These are phyloP conservation scores for Cerastoderma edule DNA, from an alignment of 2,888 invertebrate genomes.

Conservation along the genomic window DNA sequence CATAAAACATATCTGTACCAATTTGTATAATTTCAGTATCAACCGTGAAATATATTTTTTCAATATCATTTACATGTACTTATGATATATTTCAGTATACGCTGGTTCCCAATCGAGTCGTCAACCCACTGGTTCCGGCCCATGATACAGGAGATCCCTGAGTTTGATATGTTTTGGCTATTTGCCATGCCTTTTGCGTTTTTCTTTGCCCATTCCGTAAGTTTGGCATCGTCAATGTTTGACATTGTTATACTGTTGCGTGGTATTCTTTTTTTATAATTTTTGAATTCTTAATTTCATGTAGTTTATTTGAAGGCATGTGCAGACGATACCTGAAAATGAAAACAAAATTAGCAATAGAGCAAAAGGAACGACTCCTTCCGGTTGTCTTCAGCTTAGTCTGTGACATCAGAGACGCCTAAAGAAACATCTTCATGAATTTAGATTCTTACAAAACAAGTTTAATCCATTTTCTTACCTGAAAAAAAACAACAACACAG, in stretches of 20 bases:
- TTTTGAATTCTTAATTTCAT: too few species aligned
- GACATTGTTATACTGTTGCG: too few species aligned
- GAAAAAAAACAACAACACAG: too few species aligned
- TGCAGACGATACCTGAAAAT: not conserved
- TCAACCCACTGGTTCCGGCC: slow-evolving; percentile 68
- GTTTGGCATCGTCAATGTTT: slow-evolving; percentile 9
- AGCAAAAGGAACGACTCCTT: too few species aligned
- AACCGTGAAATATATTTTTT: not conserved
- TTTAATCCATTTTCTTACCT: too few species aligned
- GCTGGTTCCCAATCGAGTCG: slow-evolving; percentile 71
- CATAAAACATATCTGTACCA: not conserved
- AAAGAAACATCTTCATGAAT: too few species aligned
- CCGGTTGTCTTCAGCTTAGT: too few species aligned
- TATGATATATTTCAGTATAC: slow-evolving; percentile 58
- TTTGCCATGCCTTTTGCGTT: slow-evolving; percentile 67
- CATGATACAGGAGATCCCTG: slow-evolving; percentile 52
- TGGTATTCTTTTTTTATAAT: too few species aligned
- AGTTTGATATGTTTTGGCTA: slow-evolving; percentile 65
- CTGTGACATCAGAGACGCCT: too few species aligned
- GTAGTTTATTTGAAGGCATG: not conserved
- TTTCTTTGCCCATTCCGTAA: slow-evolving; percentile 67
- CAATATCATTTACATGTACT: slow-evolving; percentile 2
- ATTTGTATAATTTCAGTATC: not conserved
- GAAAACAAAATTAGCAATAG: too few species aligned
- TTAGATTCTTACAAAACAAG: too few species aligned